Evolutionary conservation across 2,888 invertebrate species (phyloP), one percentile per base, ranked within the genome.

Genomic region (Acrocera orbiculus): DNA sequence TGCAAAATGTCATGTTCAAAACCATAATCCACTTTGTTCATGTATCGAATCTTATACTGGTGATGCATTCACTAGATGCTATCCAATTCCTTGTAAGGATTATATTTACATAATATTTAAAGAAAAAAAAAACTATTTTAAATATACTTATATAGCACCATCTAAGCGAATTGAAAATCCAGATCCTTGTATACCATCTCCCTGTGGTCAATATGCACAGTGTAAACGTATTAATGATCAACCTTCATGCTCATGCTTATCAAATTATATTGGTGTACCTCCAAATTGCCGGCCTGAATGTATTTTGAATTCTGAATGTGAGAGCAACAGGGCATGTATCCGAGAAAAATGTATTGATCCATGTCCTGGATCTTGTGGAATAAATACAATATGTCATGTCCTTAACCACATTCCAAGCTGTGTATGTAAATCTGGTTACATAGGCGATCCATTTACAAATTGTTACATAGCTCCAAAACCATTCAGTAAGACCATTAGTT

Each of bases 241-340:
- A 40, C 72, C 76, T n/a, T 69, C 73, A 2, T 81, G 80, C 49
- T 68, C 71, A 30, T 81, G 80, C 51, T 52, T 71, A 44, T 62
- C 67, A 34, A 68, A 69, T 36, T 80, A 67, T 51, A 63, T 73
- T 38, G 83, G 83, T 35, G 62, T 69, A n/a, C 79, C 83, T 17
- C 80, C 80, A 31, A 70, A 73, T 50, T 83, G 82, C 48, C 66
- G 72, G 47, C 81, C 82, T 4, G 76, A 76, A 52, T 82, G 82
- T 52, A 61, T 73, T 5, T 67, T 75, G 23, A 79, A 76, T 44
- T 65, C 74, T 8, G 81, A 83, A 49, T 85, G 85, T 50, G 58
- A 70, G 30, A 73, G 70, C 40, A 71, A 70, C 45, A 66, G 70
- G 48, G 77, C 83, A 5, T 86, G 85, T 49, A 73, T 82, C 29